Conservation (phyloP, 2,888 invertebrate genomes). For the Pherbina coryleti region DNA sequence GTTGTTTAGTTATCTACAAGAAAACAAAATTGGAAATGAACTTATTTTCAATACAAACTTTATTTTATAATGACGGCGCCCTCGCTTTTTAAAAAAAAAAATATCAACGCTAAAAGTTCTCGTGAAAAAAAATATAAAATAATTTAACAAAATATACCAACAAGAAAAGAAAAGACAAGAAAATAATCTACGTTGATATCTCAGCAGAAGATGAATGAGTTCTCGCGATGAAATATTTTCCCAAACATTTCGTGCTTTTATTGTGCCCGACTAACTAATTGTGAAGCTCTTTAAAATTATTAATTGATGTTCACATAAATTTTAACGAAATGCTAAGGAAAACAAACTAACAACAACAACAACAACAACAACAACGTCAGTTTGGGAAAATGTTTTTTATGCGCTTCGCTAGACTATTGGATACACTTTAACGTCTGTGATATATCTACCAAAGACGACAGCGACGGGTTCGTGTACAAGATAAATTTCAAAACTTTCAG, state of each 20-base stretch:
- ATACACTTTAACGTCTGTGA: neutral
- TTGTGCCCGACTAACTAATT: constrained; percentile 57
- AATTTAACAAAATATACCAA: constrained; percentile 9
- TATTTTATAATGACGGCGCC: neutral
- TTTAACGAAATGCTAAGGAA: constrained; percentile 35
- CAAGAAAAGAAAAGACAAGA: too few relatives aligned
- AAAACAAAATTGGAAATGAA: neutral
- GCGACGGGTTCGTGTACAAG: neutral
- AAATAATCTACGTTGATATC: constrained; percentile 42
- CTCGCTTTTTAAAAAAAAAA: neutral
- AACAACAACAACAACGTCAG: constrained; percentile 33
- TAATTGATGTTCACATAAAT: constrained; percentile 57
- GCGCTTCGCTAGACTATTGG: neutral
- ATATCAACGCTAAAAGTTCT: neutral
- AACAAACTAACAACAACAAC: constrained; percentile 25
- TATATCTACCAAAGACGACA: neutral
- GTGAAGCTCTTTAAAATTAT: constrained; percentile 60
- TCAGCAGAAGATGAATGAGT: constrained; percentile 34
- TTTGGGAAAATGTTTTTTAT: neutral
- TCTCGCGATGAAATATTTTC: constrained; percentile 32
- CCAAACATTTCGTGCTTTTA: constrained; percentile 26
- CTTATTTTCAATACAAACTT: neutral
- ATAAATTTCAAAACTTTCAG: constrained; percentile 7
- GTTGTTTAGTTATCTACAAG: neutral
- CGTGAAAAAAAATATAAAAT: constrained; percentile 1